Evolutionary conservation across 2,888 invertebrate genomes (phyloP).

Genomic region (Gibbula magus): DNA sequence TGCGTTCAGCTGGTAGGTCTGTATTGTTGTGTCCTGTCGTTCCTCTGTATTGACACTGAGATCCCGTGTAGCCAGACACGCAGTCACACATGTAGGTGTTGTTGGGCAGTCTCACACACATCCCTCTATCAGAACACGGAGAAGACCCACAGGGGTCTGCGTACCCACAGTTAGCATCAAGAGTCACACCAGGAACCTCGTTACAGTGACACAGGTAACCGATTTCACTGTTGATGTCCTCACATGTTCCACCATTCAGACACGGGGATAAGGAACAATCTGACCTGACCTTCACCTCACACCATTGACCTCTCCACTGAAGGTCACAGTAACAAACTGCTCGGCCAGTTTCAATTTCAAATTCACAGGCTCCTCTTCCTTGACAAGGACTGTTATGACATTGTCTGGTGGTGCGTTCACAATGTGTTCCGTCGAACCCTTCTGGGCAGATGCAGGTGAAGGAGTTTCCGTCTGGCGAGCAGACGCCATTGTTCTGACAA

Average conservation of each 20-base stretch:
- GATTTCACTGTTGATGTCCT: background rate
- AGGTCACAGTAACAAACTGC: background rate
- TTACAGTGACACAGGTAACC: conserved; percentile 35
- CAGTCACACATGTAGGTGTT: conserved; percentile 32
- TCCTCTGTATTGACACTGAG: background rate
- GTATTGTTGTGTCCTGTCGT: background rate
- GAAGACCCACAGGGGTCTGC: conserved; percentile 31
- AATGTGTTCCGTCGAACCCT: conserved; percentile 29
- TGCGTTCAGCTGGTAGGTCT: background rate
- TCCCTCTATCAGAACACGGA: conserved; percentile 29
- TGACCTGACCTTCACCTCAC: conserved; percentile 26
- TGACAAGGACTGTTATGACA: conserved; percentile 30
- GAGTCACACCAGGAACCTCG: background rate
- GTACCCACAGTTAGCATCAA: conserved; percentile 37
- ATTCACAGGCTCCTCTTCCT: conserved; percentile 38
- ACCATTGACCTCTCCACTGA: conserved; percentile 19
- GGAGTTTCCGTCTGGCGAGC: background rate
- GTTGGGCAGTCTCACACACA: conserved; percentile 28
- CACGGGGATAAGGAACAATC: conserved; percentile 28
- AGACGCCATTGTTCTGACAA: conserved; percentile 40
- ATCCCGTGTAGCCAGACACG: background rate
- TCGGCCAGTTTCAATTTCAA: conserved; percentile 20
- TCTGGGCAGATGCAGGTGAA: conserved; percentile 29
- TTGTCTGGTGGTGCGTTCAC: conserved; percentile 30
- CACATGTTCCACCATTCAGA: conserved; percentile 34